Base-by-base conservation (phyloP, 1,140 invertebrate genomes). In the Rhagoletis zephyria region DNA sequence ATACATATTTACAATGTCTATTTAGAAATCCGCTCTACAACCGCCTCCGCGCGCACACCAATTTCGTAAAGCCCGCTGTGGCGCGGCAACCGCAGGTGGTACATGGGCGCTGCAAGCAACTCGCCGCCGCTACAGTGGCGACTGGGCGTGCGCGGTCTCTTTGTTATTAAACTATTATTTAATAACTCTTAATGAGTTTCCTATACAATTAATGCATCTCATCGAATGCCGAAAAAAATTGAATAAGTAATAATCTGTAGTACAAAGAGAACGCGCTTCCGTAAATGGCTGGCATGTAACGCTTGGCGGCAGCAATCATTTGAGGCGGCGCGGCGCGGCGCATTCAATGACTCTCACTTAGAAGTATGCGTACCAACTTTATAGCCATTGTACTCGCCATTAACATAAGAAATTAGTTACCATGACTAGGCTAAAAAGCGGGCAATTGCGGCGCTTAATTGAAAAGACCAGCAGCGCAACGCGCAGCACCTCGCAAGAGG, bases 371-470 rank as follows among this genome's bases (percentile, higher is more conserved):
- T 65, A 65, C 3, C 30, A 81, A n/a, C 48, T 45, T 48, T n/a
- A 56, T 48, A 30, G 45, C 4, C n/a, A 7, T 7, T 9, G 7
- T 81, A 56, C 10, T n/a, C 45, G 16, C 74, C 7, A 81, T 56
- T 81, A 81, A 56, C 16, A 81, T 56, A 81, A 19, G 85, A 86
- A 86, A 86, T 86, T 86, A 86, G 59, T 86, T 40, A 40, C 12
- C 85, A 86, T 86, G 85, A 86, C 59, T 86, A 63, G 56, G 42
- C 85, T 81, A 59, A 81, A 81, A 56, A 81, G 3, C 48, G 48
- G 74, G 74, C 74, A 59, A 56, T 86, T 86, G 85, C 30, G 30
- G 61, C 59, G 87, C 77, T 87, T 77, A 87, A 87, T 87, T 87
- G 86, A 87, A 87, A 87, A 87, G 65, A 56, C 42, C 42, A 48